Conservation (phyloP, 2,113 vertebrate species). For the Tor tambroides region DNA sequence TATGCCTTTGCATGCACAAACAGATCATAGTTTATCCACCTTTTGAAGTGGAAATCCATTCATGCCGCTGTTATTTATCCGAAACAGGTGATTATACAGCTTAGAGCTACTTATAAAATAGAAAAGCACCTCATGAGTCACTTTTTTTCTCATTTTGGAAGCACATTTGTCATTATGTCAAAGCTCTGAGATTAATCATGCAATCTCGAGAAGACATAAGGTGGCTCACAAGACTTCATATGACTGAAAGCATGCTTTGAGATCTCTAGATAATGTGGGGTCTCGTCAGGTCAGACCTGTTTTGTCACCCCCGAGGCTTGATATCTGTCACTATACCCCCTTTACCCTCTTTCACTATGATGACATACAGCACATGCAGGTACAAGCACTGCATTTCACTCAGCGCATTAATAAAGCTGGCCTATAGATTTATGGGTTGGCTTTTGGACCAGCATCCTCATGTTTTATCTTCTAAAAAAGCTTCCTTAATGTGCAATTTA, state of each 20-base stretch:
- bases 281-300: slow-evolving; percentile 68
- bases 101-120: background rate
- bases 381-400: slow-evolving; percentile 54
- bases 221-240: slow-evolving; percentile 25
- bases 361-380: slow-evolving; percentile 68
- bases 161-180: slow-evolving; percentile 11
- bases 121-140: background rate
- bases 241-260: slow-evolving; percentile 41
- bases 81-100: background rate
- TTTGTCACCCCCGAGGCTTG: slow-evolving; percentile 63
- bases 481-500: background rate
- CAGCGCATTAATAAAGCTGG: slow-evolving; percentile 9
- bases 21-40: slow-evolving; percentile 4
- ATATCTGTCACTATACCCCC: slow-evolving; percentile 69
- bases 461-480: background rate
- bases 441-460: background rate
- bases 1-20: slow-evolving; percentile 1
- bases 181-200: slow-evolving; percentile 12
- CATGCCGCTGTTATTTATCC: background rate
- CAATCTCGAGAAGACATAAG: background rate
- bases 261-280: slow-evolving; percentile 49
- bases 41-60: slow-evolving; percentile 34
- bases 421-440: background rate
- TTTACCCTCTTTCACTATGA: slow-evolving; percentile 66
- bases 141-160: background rate